These are phyloP conservation scores for Trachelus stipa DNA, from an alignment of 2,888 invertebrate species.

Conservation along the genomic window DNA sequence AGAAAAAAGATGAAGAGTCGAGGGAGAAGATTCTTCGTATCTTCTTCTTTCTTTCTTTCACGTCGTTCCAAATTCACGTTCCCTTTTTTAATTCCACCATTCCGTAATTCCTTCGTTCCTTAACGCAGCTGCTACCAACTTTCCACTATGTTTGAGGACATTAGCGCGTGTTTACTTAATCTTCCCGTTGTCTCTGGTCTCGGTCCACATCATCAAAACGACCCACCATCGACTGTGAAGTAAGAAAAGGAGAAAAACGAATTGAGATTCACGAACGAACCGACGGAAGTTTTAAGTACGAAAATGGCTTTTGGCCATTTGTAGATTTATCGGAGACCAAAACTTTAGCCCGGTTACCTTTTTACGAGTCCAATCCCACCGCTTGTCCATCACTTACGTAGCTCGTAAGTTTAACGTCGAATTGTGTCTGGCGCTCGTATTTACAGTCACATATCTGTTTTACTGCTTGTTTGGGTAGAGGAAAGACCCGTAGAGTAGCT, in stretches of 20 bases:
- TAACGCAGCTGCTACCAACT: background rate
- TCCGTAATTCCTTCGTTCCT: background rate
- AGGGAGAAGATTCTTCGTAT: background rate
- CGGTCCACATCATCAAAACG: background rate
- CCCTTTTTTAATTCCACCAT: background rate
- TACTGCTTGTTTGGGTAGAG: slow-evolving; percentile 27
- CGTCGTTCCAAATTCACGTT: background rate
- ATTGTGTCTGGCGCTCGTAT: slow-evolving; percentile 22
- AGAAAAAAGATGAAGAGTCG: background rate
- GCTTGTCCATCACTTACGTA: background rate
- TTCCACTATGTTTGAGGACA: background rate
- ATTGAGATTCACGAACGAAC: background rate
- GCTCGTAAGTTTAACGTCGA: background rate
- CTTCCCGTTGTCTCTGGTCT: background rate
- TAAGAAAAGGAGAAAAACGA: background rate
- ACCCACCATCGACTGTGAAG: background rate
- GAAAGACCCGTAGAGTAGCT: background rate
- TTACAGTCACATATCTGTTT: slow-evolving; percentile 47
- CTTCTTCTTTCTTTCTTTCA: background rate
- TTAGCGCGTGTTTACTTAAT: background rate
- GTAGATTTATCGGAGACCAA: background rate
- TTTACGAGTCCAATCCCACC: background rate
- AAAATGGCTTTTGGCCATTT: background rate
- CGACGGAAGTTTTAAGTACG: background rate
- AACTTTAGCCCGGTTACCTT: background rate